Base-by-base conservation (phyloP, 2,113 vertebrate species). In the Marmota flaviventris region DNA sequence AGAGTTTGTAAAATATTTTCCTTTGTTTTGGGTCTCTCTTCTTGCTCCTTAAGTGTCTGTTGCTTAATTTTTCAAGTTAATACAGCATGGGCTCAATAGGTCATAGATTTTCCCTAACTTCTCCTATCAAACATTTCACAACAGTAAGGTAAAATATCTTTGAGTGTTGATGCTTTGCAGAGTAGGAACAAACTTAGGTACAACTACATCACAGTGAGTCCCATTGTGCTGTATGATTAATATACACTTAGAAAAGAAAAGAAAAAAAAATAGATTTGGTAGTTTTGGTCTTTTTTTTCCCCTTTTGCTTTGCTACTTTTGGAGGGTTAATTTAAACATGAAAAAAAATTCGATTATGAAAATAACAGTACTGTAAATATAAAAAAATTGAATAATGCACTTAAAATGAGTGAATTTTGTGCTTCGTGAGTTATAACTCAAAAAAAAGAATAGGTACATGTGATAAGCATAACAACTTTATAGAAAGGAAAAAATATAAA, bases 1-100 rank as follows among this genome's bases (percentile, higher is more conserved):
- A 89, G 51, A 25, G 17, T 76, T 53, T 77, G 2, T 17, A 16
- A 97, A 85, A 84, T 94, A 84, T 2, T 24, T 42, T 48, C 79
- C 51, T 72, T 97, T 96, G 78, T 16, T 69, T 69, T 42, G 22
- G 58, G 91, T 82, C 22, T 95, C 18, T 93, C 89, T 98, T 95
- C 76, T 95, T 85, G 34, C 53, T 95, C 3, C 96, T 98, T 94
- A 96, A 75, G 89, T 90, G 37, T 86, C 73, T 78, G 27, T 61
- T 83, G 39, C 81, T 3, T 93, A 92, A 75, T 94, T 97, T 86
- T 96, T 97, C 34, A 93, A 83, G 79, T 0, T 22, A 95, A 75
- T 79, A 53, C 5, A 79, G 53, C 24, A 48, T 83, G 45, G 81
- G 22, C 37, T 93, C 89, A 95, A 85, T 94, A 63, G 29, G 11